Conservation (phyloP, 2,888 invertebrate species). For the Aphodius sticticus region DNA sequence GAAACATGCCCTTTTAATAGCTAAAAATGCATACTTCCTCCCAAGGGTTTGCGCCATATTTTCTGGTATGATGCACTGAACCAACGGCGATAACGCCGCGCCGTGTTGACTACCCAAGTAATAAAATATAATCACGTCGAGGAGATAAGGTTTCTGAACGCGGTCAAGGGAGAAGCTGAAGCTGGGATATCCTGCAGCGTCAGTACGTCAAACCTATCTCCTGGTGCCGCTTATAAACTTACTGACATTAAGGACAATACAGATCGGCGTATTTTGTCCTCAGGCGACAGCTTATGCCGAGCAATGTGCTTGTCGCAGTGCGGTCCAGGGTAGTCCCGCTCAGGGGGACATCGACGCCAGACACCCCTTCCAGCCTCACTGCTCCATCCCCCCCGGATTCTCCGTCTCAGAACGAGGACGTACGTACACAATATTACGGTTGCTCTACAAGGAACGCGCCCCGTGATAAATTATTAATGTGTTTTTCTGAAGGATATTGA, state of each 20-base stretch:
- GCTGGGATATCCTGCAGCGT: neutral
- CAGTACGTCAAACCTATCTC: constrained; percentile 4
- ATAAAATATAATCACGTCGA: neutral
- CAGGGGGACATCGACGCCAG: neutral
- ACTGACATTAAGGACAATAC: neutral
- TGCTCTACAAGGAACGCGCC: constrained; percentile 4
- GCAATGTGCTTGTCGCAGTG: neutral
- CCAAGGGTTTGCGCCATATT: neutral
- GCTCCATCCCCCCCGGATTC: neutral
- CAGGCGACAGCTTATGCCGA: constrained; percentile 4
- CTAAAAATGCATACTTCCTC: neutral
- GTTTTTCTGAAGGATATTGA: constrained; percentile 4
- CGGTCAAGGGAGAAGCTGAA: neutral
- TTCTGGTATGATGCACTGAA: neutral
- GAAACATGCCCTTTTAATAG: neutral
- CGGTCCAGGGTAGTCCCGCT: neutral
- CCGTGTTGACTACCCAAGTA: neutral
- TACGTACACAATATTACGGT: constrained; percentile 4
- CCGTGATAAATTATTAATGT: constrained; percentile 4
- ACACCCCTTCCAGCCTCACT: neutral
- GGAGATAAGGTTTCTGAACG: neutral
- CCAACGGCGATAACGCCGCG: neutral
- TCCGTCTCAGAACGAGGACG: neutral
- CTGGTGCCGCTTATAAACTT: constrained; percentile 4
- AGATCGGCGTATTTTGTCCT: constrained; percentile 4